Base-by-base conservation (phyloP, 2,797 vertebrate genomes). In the Esox masquinongy region DNA sequence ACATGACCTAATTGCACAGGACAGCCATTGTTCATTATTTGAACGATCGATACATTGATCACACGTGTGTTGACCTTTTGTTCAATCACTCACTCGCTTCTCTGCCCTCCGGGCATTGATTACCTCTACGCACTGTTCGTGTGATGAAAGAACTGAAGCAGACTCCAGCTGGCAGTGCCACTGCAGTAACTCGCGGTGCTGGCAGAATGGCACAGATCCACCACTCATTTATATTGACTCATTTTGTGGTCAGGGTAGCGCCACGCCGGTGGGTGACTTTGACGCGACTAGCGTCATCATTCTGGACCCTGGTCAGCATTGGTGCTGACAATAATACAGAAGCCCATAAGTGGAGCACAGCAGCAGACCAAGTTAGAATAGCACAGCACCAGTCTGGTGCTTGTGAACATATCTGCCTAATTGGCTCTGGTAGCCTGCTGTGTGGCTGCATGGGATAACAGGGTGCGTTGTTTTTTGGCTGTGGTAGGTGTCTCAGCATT, bases 11-110 rank as follows among this genome's bases (percentile, higher is more conserved):
- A 53, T n/a, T 53, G 14, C 51, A n/a, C 22, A 26, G 22, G 59
- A 61, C 59, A 11, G n/a, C n/a, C 59, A 26, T 26, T 24, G 59
- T 61, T 61, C n/a, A 81, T 31, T 77, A 79, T 81, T 72, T 76
- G 70, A 72, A 75, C 50, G 31, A 79, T 39, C 66, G 66, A 71
- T 53, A 16, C 71, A 89, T 88, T 51, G 84, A 89, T 85, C 73
- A 43, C 17, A 17, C 72, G 53, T 67, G 72, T 64, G 29, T 15
- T 74, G 78, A 79, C 80, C 75, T 63, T 71, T 50, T 79, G 78
- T 85, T 85, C 80, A 86, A 84, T 87, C 36, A 72, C 61, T 69
- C 68, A 78, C 74, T 75, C 71, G 77, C 78, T 59, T 8, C 53
- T 22, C 53, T 59, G 53, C 19, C n/a, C 53, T 66, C 63, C 53